phyloP scores from a whole-genome alignment of 92 coral and sea anemone genomes.

The Siderastrea siderea region DNA sequence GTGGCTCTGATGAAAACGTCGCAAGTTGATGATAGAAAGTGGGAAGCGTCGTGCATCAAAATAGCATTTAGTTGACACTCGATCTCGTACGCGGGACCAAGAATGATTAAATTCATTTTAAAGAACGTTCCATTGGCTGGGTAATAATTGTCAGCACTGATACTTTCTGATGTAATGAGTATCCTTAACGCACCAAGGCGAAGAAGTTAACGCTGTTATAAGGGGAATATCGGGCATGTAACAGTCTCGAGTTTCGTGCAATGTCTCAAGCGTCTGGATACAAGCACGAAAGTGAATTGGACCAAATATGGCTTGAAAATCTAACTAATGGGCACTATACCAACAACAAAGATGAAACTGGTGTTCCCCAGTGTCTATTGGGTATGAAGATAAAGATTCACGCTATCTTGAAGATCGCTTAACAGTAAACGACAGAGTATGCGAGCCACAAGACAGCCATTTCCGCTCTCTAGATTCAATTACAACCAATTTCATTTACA shows the following conservation, averaged over 20 bases:
- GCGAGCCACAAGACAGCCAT: slow-evolving; percentile 19
- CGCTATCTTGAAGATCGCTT: slow-evolving; percentile 42
- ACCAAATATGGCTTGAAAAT: not conserved
- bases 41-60: slow-evolving; percentile 1
- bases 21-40: slow-evolving; percentile 10
- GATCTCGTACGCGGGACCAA: not conserved
- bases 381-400: slow-evolving; percentile 1
- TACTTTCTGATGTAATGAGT: not conserved
- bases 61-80: slow-evolving; percentile 12
- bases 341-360: not conserved
- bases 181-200: slow-evolving; percentile 24
- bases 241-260: slow-evolving; percentile 39
- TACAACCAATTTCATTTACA: slow-evolving; percentile 20
- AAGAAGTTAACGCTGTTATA: not conserved
- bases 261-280: slow-evolving; percentile 28
- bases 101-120: not conserved
- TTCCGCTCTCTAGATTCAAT: slow-evolving; percentile 48
- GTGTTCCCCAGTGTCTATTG: not conserved
- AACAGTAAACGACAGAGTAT: slow-evolving; percentile 2
- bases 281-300: slow-evolving; percentile 10
- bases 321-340: not conserved
- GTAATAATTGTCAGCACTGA: slow-evolving; percentile 18
- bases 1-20: not conserved
- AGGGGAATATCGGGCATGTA: slow-evolving; percentile 3
- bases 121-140: not conserved